Conservation (phyloP, 2,797 vertebrate genomes). For the Cygnus olor region DNA sequence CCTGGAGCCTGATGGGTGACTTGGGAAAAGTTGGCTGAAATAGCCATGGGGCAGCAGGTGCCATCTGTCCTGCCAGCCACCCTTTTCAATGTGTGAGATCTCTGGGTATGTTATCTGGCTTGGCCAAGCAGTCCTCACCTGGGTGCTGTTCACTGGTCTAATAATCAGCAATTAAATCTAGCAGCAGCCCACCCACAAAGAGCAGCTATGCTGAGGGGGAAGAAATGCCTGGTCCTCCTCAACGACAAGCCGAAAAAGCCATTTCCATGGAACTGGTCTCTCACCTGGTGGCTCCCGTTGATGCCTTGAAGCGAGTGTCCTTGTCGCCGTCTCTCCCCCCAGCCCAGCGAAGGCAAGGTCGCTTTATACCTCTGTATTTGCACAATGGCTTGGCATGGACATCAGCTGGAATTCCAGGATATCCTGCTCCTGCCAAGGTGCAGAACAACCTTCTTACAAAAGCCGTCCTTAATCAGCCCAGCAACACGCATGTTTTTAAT, state of each 20-base stretch:
- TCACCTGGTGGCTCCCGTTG: not conserved
- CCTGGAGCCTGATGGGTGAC: not conserved
- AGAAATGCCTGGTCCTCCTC: not conserved
- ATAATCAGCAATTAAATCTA: not conserved
- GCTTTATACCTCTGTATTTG: not conserved
- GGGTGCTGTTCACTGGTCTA: not conserved
- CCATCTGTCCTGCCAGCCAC: too few species aligned
- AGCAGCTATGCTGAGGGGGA: not conserved
- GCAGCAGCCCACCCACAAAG: not conserved
- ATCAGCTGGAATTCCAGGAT: not conserved
- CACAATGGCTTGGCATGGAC: not conserved
- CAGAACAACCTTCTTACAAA: not conserved
- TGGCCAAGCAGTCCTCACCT: not conserved
- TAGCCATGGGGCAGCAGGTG: not conserved
- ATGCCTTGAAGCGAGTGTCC: fast-evolving
- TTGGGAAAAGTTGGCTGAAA: not conserved
- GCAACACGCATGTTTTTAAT: not conserved
- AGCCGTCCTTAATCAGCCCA: not conserved
- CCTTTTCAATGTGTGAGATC: not conserved
- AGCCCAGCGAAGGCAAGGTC: not conserved
- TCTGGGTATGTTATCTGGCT: not conserved
- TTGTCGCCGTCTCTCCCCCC: not conserved
- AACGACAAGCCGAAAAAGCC: not conserved
- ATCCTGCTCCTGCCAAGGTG: not conserved
- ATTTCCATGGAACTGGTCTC: not conserved